Base-by-base conservation (phyloP, 2,797 vertebrate species). In the Gephyroberyx darwinii region DNA sequence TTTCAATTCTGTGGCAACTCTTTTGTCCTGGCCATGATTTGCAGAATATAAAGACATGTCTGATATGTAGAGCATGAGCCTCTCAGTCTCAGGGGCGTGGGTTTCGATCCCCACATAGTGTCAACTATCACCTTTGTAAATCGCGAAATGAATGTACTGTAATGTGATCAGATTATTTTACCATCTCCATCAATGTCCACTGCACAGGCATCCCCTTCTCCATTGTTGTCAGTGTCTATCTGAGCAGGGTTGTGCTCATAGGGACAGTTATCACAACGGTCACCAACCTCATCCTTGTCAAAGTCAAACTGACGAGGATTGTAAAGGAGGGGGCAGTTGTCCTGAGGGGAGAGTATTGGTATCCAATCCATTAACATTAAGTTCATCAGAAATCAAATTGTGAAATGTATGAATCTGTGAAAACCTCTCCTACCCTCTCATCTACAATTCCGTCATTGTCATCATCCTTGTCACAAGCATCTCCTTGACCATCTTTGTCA, bases 161-260 rank as follows among this genome's bases (percentile, higher is more conserved):
- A 51, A 1, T 22, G 62, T 19, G 10, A 39, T 0, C 5, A 10
- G 26, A n/a, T 14, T 26, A n/a, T 79, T 92, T 83, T 93, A 99
- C 98, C 98, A n/a, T 99, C 98, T 67, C 98, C 98, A 0, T 99
- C 98, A n/a, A 99, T 99, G 89, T 99, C 98, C 67, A 96, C 93
- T 0, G 97, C 95, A 52, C 98, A 99, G 0, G 96, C 95, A 0
- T 99, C 98, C 0, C 98, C 98, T 88, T 99, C 97, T 2, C 96
- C 96, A 0, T 99, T 97, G 84, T 94, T 86, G 81, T 99, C 96
- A 0, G 98, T 99, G 87, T 99, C 98, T 48, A 97, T 99, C 86
- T 99, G 98, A 5, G 96, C 96, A 0, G 95, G 96, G 81, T 99
- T 99, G 89, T 98, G 96, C 50, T 98, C 96, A 0, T 98, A 98